Evolutionary conservation across 2,888 invertebrate species (phyloP).

Genomic region (Temnothorax unifasciatus): DNA sequence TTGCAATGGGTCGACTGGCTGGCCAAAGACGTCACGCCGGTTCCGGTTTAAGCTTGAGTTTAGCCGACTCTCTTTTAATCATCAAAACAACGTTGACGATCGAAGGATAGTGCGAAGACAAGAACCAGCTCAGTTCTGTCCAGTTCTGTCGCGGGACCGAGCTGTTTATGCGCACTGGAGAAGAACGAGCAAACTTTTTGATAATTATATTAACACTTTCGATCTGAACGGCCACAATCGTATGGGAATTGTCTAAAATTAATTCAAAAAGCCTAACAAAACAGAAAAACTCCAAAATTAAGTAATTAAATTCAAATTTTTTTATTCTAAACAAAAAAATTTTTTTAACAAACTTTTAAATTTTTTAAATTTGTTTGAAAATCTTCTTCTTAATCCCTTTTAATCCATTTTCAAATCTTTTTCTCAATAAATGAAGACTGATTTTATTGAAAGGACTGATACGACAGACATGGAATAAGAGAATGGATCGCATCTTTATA

Average conservation of each 20-base stretch:
- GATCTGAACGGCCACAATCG: neutral
- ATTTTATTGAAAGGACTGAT: neutral
- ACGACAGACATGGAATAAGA: neutral
- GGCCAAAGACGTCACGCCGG: slow-evolving; percentile 66
- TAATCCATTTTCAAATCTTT: neutral
- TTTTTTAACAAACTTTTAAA: neutral
- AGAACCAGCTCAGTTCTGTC: too few relatives aligned
- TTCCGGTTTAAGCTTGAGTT: slow-evolving; percentile 65
- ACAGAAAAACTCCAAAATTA: neutral
- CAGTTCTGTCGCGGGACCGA: neutral
- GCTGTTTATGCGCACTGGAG: slow-evolving; percentile 12
- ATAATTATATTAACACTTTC: neutral
- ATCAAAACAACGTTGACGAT: slow-evolving; percentile 31
- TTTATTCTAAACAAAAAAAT: neutral
- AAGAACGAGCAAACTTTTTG: neutral
- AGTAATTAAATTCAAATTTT: neutral
- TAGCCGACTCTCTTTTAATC: slow-evolving; percentile 33
- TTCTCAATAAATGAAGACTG: neutral
- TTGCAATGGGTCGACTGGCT: slow-evolving; percentile 72
- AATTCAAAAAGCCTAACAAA: neutral
- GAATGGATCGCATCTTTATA: slow-evolving; percentile 20
- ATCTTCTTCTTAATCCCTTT: neutral
- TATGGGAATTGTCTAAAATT: neutral
- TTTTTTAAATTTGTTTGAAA: neutral
- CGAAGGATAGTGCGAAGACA: slow-evolving; percentile 3